Evolutionary conservation across 2,797 vertebrate species (phyloP).

Genomic region (Spheniscus humboldti): DNA sequence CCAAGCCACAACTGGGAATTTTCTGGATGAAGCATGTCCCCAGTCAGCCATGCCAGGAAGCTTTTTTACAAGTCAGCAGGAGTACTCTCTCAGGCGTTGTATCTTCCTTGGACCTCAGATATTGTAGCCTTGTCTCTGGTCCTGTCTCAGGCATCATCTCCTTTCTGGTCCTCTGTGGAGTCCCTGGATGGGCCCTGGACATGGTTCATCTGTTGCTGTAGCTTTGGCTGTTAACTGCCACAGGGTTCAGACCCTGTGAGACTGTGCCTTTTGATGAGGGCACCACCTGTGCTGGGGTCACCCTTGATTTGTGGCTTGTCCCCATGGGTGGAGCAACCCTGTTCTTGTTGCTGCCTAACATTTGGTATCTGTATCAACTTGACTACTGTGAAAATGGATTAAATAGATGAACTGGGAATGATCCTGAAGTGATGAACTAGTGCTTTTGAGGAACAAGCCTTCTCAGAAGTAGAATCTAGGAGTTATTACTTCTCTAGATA

Average conservation of each 20-base stretch:
- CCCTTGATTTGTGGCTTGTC: background rate
- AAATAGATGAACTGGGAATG: background rate
- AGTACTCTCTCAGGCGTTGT: background rate
- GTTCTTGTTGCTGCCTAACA: background rate
- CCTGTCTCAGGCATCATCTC: background rate
- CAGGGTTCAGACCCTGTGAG: background rate
- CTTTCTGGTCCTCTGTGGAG: background rate
- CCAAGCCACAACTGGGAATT: background rate
- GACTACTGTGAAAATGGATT: background rate
- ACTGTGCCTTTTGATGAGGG: background rate
- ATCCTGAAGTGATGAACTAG: background rate
- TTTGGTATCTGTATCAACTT: background rate
- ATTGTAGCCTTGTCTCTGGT: background rate
- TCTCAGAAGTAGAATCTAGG: background rate
- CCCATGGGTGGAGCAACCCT: rapidly evolving
- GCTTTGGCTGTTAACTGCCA: background rate
- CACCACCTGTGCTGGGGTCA: background rate
- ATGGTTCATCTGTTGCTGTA: too few relatives aligned
- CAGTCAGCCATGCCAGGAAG: background rate
- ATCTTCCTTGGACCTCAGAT: background rate
- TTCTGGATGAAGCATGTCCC: background rate
- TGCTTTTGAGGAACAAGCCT: background rate
- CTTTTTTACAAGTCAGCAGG: background rate
- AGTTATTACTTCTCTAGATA: background rate
- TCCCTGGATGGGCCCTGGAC: background rate